Base-by-base conservation (phyloP, 2,888 invertebrate genomes). In the Gasteruption jaculator region DNA sequence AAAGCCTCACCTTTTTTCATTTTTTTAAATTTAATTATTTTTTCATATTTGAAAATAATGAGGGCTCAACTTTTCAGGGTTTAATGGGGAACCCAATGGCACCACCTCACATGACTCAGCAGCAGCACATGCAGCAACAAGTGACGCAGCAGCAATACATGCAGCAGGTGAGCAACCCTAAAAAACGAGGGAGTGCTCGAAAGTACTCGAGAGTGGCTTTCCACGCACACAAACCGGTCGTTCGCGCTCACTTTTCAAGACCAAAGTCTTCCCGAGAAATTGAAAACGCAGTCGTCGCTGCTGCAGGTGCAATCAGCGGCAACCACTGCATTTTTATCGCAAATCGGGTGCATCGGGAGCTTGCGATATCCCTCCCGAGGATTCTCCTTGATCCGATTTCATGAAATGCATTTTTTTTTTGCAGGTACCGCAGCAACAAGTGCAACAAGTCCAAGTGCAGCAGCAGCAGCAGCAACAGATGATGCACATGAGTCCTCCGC, bases 161-260 rank as follows among this genome's bases (percentile, higher is more conserved):
- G 68, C 72, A 67, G 59, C 68, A 72, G 69, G 71, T 71, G 50
- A 57, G 61, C 60, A 44, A n/a, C n/a, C n/a, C n/a, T n/a, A n/a
- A n/a, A n/a, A n/a, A n/a, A n/a, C n/a, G n/a, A n/a, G n/a, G n/a
- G n/a, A n/a, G n/a, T n/a, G n/a, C n/a, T n/a, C n/a, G n/a, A n/a
- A n/a, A n/a, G n/a, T n/a, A n/a, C n/a, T n/a, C n/a, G n/a, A n/a
- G n/a, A n/a, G n/a, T n/a, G n/a, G n/a, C n/a, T n/a, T n/a, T n/a
- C n/a, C n/a, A n/a, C n/a, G n/a, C n/a, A n/a, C n/a, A n/a, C n/a
- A n/a, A n/a, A n/a, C n/a, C n/a, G n/a, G n/a, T n/a, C n/a, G n/a
- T n/a, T n/a, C n/a, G n/a, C n/a, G n/a, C n/a, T n/a, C n/a, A n/a
- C n/a, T n/a, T n/a, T n/a, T n/a, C n/a, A n/a, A n/a, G n/a, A n/a